Evolutionary conservation across 2,888 invertebrate genomes (phyloP).

Genomic region (Chrysomela aeneicollis): DNA sequence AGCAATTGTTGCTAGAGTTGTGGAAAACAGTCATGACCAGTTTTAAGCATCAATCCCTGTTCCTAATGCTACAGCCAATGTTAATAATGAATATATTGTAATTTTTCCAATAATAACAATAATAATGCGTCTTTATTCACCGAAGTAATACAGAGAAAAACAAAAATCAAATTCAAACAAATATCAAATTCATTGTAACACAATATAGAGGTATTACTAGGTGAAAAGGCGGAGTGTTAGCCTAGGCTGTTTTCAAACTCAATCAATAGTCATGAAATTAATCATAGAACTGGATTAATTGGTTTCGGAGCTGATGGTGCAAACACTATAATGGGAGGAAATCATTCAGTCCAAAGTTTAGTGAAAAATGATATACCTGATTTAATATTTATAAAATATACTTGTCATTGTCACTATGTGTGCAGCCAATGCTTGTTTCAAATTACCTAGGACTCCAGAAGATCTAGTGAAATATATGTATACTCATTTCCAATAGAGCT

Average conservation of each 20-base stretch:
- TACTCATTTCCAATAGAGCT: background rate
- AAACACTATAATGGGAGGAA: slow-evolving; percentile 51
- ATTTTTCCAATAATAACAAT: no score
- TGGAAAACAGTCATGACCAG: no score
- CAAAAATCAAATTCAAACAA: no score
- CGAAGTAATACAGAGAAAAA: no score
- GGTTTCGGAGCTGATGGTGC: slow-evolving; percentile 56
- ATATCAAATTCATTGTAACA: no score
- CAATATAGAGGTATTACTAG: no score
- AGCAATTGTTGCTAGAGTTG: no score
- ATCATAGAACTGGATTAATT: background rate
- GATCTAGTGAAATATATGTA: background rate
- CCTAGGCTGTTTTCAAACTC: no score
- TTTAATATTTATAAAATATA: slow-evolving; percentile 53
- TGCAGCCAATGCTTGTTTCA: background rate
- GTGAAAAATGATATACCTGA: slow-evolving; percentile 50
- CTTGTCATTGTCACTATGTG: no score
- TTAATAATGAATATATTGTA: background rate
- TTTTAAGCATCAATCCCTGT: no score
- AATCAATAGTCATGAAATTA: background rate
- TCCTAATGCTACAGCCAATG: background rate
- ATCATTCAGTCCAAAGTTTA: slow-evolving; percentile 49
- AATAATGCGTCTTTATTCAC: no score
- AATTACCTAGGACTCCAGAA: background rate
- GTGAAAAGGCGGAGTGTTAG: no score